Conservation (phyloP, 1,140 invertebrate genomes). For the Habropoda laboriosa region DNA sequence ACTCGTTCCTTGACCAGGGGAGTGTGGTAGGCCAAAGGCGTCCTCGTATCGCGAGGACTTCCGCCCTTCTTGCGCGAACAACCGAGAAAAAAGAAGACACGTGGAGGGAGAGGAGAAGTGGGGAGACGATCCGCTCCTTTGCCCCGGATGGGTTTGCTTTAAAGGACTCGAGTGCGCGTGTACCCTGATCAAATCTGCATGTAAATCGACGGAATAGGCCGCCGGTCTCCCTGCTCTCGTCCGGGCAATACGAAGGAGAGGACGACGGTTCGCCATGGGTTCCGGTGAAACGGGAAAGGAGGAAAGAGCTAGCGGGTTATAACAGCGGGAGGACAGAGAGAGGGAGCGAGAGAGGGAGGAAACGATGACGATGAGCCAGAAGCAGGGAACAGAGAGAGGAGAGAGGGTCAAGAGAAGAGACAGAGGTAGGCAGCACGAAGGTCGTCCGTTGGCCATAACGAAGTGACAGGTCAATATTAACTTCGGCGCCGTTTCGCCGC, state of each 20-base stretch:
- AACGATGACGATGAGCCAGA: neutral
- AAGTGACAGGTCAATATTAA: conserved; percentile 73
- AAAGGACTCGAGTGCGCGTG: conserved; percentile 32
- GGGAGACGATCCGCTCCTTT: neutral
- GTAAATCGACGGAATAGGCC: conserved; percentile 74
- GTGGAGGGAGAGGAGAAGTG: neutral
- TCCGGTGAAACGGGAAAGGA: conserved; percentile 35
- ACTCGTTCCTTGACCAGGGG: neutral
- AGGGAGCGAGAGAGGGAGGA: too few species aligned
- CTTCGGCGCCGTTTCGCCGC: conserved; percentile 56
- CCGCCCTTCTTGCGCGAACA: neutral
- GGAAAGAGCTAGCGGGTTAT: neutral
- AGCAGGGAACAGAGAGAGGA: neutral
- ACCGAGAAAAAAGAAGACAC: neutral
- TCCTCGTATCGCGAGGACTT: neutral
- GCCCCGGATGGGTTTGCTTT: neutral
- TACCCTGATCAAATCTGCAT: conserved; percentile 72
- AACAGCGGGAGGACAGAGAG: neutral
- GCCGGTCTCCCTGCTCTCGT: conserved; percentile 57
- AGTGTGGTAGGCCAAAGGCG: too few species aligned
- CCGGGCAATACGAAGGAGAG: conserved; percentile 15
- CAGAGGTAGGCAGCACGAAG: conserved; percentile 46
- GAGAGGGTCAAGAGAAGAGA: conserved; percentile 47
- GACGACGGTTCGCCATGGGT: conserved; percentile 6
- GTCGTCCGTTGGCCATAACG: conserved; percentile 62